Conservation (phyloP, 1,140 invertebrate species). For the Drosophila repleta region DNA sequence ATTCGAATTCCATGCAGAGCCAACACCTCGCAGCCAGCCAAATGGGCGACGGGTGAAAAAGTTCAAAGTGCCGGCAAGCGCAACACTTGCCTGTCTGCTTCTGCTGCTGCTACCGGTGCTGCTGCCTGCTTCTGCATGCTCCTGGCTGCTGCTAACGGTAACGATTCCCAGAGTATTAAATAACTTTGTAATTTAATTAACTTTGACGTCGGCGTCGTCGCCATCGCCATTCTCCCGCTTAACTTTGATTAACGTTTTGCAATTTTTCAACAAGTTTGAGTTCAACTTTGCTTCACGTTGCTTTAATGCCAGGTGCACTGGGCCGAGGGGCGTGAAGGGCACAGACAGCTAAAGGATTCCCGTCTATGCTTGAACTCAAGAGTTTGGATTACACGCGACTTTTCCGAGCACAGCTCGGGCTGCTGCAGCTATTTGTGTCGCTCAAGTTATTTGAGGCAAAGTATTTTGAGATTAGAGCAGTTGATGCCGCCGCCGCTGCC, state of each 20-base stretch:
- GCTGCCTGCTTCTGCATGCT: slow-evolving; percentile 16
- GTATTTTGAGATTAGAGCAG: slow-evolving; percentile 30
- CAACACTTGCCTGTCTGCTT: slow-evolving; percentile 29
- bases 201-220: slow-evolving; percentile 66
- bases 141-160: slow-evolving; percentile 47
- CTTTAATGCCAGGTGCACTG: slow-evolving; percentile 13
- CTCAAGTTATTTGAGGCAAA: slow-evolving; percentile 36
- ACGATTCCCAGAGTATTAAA: slow-evolving; percentile 78
- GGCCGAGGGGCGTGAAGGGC: slow-evolving; percentile 14
- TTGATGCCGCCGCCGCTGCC: slow-evolving; percentile 1
- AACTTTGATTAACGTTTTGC: slow-evolving; percentile 81
- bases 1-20: neutral
- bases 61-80: slow-evolving; percentile 49
- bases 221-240: slow-evolving; percentile 59
- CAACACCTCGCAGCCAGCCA: neutral
- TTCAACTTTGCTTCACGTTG: slow-evolving; percentile 60
- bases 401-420: slow-evolving; percentile 21
- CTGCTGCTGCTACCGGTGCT: slow-evolving; percentile 28
- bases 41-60: slow-evolving; percentile 42
- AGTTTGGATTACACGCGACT: slow-evolving; percentile 74
- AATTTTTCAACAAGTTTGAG: slow-evolving; percentile 80
- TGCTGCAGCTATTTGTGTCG: slow-evolving; percentile 37
- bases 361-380: slow-evolving; percentile 57
- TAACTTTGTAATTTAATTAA: slow-evolving; percentile 83
- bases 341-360: slow-evolving; percentile 57